Evolutionary conservation across 2,888 invertebrate genomes (phyloP), one percentile per base, ranked within the genome.

Genomic region (Graphium colonna): DNA sequence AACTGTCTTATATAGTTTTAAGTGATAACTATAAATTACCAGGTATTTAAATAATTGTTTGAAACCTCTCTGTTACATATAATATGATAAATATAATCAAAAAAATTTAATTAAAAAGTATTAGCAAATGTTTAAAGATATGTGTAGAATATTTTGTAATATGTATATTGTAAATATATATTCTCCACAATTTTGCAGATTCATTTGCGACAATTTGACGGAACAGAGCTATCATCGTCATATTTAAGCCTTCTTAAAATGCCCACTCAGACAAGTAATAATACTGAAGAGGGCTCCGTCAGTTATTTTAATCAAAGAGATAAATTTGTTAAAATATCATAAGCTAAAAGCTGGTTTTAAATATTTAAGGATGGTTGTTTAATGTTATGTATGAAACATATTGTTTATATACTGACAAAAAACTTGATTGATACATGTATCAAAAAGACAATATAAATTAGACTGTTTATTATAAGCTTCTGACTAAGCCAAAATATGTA

Each of bases 171-270:
- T 28, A 28, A 28, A 10, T n/a, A 12, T 36, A 5, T 36, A 36
- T 36, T 10, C n/a, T n/a, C n/a, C n/a, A n/a, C n/a, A 1, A 12
- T 36, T 36, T 36, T n/a, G 2, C 54, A 55, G 54, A 55, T 55
- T n/a, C 54, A 55, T 55, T 50, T 95, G 58, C 83, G 95, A 55
- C 93, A 93, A 68, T 95, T 94, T 75, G 93, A 94, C 64, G 91
- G 86, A 21, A 93, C 93, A 1, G 83, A 88, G 50, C 74, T 86
- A 21, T 87, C 92, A 13, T 91, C 94, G 1, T 92, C 92, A 0
- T 92, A 92, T 64, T 69, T 87, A 31, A 90, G 82, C 58, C 77
- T 91, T 1, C 85, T 79, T 66, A 84, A 80, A 60, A 72, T 79
- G 72, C 43, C 51, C 10, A 3, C 54, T 8, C 50, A 44, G n/a